These are phyloP conservation scores for Baccha elongata DNA, from an alignment of 2,888 invertebrate genomes.

Conservation along the genomic window DNA sequence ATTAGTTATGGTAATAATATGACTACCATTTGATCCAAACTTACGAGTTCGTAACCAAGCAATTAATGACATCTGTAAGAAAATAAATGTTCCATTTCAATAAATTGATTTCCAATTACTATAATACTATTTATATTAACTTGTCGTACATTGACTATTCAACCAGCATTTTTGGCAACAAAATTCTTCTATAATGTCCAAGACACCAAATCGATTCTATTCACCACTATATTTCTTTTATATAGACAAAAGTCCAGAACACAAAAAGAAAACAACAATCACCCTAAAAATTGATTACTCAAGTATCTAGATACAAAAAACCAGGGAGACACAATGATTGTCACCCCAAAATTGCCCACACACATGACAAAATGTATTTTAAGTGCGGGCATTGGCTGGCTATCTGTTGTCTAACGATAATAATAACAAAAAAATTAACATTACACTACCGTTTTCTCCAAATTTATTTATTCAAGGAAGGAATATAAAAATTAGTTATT, in stretches of 20 bases:
- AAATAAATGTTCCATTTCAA: conserved; percentile 20
- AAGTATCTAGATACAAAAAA: neutral
- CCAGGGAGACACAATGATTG: neutral
- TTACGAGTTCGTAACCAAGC: conserved; percentile 28
- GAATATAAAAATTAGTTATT: conserved; percentile 19
- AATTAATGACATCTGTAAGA: conserved; percentile 63
- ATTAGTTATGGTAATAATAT: conserved; percentile 40
- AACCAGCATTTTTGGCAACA: conserved; percentile 45
- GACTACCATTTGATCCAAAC: conserved; percentile 17
- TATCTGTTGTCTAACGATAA: conserved; percentile 29
- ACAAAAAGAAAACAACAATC: neutral
- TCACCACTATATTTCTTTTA: conserved; percentile 14
- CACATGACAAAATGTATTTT: neutral
- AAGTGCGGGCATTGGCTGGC: conserved; percentile 18
- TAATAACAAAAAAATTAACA: conserved; percentile 57
- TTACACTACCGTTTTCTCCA: conserved; percentile 24
- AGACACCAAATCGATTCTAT: conserved; percentile 56
- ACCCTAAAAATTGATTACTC: conserved; percentile 12
- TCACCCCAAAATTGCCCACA: conserved; percentile 34
- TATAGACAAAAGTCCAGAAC: neutral
- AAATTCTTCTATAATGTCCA: conserved; percentile 31
- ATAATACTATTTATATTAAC: neutral
- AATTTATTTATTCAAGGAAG: conserved; percentile 29
- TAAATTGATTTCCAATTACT: conserved; percentile 70
- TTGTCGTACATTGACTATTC: neutral